These are phyloP conservation scores for Drosophila mettleri DNA, from an alignment of 2,888 invertebrate species.

Conservation along the genomic window DNA sequence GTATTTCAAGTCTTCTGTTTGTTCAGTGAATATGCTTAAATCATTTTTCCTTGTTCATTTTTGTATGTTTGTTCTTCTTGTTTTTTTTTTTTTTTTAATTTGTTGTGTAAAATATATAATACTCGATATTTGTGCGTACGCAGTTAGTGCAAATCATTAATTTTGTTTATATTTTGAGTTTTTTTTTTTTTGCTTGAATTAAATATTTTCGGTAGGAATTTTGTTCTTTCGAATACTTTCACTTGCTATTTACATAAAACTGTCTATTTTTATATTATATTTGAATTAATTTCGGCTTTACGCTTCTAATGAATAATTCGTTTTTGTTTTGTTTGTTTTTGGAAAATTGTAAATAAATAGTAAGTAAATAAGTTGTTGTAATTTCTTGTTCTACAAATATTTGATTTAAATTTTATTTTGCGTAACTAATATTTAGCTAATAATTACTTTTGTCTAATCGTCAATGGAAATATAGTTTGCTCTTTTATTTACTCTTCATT, in stretches of 20 bases:
- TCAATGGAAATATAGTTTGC: constrained; percentile 44
- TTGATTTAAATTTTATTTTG: constrained; percentile 36
- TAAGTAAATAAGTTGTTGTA: constrained; percentile 23
- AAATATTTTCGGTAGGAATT: constrained; percentile 78
- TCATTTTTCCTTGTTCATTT: constrained; percentile 21
- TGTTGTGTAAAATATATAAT: constrained; percentile 66
- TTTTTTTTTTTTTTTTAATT: constrained; percentile 13
- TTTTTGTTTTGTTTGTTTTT: constrained; percentile 8
- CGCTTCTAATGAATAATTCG: constrained; percentile 13
- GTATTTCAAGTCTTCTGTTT: constrained; percentile 71
- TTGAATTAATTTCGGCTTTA: constrained; percentile 16
- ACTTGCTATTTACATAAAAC: constrained; percentile 71
- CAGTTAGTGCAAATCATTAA: constrained; percentile 65
- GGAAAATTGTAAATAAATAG: constrained; percentile 18
- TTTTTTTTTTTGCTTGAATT: constrained; percentile 32
- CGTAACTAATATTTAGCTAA: constrained; percentile 64
- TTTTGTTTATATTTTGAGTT: constrained; percentile 22
- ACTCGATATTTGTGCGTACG: constrained; percentile 74
- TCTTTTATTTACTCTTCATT: constrained; percentile 37
- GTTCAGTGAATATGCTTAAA: constrained; percentile 55
- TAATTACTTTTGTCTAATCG: constrained; percentile 50
- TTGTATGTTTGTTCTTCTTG: constrained; percentile 26
- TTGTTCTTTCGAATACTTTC: constrained; percentile 67
- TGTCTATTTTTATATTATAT: constrained; percentile 30
- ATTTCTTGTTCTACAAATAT: constrained; percentile 36